phyloP scores from a whole-genome alignment of 2,113 vertebrate species.

The Boleophthalmus pectinirostris region DNA sequence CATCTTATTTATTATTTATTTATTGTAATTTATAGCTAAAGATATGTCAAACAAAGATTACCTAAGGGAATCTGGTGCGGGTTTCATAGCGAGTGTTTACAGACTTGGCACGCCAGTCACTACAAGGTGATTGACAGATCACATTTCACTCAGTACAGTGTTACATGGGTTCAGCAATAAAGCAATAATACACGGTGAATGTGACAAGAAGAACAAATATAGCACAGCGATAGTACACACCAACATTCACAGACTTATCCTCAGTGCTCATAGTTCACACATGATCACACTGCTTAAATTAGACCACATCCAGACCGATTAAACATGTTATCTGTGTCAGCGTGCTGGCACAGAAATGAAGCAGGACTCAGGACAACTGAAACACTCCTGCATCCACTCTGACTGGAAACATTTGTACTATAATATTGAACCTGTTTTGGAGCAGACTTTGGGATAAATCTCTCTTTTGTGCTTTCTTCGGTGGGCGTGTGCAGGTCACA shows the following conservation, averaged over 20 bases:
- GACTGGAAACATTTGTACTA: background rate
- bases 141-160: background rate
- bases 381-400: background rate
- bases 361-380: background rate
- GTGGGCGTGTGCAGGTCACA: conserved; percentile 43
- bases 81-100: no score
- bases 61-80: no score
- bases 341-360: background rate
- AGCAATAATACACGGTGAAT: background rate
- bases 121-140: background rate
- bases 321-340: background rate
- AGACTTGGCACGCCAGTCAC: no score
- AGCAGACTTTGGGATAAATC: conserved; percentile 29
- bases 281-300: conserved; percentile 2
- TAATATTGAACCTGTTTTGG: conserved; percentile 11
- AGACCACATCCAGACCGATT: background rate
- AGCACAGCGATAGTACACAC: background rate
- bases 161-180: background rate
- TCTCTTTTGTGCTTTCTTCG: conserved; percentile 17
- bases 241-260: background rate
- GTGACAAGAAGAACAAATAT: background rate
- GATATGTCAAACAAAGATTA: no score
- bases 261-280: background rate
- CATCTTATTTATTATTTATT: no score
- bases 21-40: no score